A percentile compares a stretch with the other conserved stretches of the same genome.
Conservation (phyloP, 2,113 vertebrate species). For the Raphicerus campestris region DNA sequence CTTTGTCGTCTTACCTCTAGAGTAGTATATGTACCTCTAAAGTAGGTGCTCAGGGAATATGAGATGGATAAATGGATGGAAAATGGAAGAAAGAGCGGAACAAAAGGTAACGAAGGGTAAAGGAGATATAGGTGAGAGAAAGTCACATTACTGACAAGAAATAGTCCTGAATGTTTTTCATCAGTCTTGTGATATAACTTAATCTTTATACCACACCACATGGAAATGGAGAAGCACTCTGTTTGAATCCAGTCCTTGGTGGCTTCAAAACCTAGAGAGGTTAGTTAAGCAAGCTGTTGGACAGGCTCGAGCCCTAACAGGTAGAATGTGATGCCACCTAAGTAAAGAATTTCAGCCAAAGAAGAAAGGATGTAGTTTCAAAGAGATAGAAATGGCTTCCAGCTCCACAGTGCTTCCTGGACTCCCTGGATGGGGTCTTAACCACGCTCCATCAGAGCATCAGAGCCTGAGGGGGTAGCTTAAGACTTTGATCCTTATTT, state of each 20-base stretch:
- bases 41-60: background rate
- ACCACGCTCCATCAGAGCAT: background rate
- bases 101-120: background rate
- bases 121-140: background rate
- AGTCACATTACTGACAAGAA: background rate
- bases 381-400: background rate
- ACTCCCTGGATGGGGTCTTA: background rate
- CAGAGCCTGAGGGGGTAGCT: background rate
- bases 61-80: background rate
- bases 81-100: background rate
- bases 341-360: background rate
- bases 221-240: background rate
- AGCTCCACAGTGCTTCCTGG: background rate
- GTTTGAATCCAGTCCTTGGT: background rate
- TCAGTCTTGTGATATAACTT: background rate
- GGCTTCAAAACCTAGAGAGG: background rate
- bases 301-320: background rate
- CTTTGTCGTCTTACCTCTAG: background rate
- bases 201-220: background rate
- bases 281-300: background rate
- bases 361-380: background rate
- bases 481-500: conserved; percentile 4
- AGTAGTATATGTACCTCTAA: background rate
- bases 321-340: background rate
- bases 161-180: background rate